phyloP scores from a whole-genome alignment of 2,888 invertebrate genomes.

The Biston stratarius region DNA sequence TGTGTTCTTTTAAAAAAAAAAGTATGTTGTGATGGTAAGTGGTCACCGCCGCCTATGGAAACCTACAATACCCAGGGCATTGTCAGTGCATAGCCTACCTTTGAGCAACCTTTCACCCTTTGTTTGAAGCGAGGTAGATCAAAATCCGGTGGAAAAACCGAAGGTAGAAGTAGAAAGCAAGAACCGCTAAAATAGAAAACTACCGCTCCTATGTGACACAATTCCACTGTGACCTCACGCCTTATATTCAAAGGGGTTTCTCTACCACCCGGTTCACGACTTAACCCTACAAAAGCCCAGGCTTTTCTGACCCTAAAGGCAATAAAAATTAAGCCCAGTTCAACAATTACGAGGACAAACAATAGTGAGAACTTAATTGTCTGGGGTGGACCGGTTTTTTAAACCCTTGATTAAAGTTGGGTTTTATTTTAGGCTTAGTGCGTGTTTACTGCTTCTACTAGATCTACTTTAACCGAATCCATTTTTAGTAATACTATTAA shows the following conservation, averaged over 20 bases:
- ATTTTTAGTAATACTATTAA: not conserved
- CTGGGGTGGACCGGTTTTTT: conserved; percentile 36
- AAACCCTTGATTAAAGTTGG: conserved; percentile 22
- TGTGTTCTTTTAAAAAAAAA: too few species aligned
- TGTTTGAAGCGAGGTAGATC: too few species aligned
- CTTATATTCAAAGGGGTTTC: conserved; percentile 47
- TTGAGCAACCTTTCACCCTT: too few species aligned
- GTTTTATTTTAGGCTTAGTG: conserved; percentile 16
- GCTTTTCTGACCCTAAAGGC: conserved; percentile 43
- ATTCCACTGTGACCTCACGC: conserved; percentile 36
- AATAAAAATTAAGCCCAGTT: conserved; percentile 49
- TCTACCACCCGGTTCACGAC: conserved; percentile 44
- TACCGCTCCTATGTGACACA: conserved; percentile 12
- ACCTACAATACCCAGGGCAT: too few species aligned
- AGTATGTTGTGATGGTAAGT: too few species aligned
- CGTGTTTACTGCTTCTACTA: conserved; percentile 18
- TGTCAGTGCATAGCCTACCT: too few species aligned
- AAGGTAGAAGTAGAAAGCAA: too few species aligned
- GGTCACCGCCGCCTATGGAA: too few species aligned
- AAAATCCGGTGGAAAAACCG: too few species aligned
- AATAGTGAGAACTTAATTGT: conserved; percentile 46
- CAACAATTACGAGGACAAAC: conserved; percentile 45
- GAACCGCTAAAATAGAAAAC: not conserved
- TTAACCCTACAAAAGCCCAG: conserved; percentile 47
- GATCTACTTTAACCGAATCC: not conserved